Evolutionary conservation across 2,888 invertebrate genomes (phyloP), one percentile per base, ranked within the genome.

Genomic region (Pachycephus smyrnensis): DNA sequence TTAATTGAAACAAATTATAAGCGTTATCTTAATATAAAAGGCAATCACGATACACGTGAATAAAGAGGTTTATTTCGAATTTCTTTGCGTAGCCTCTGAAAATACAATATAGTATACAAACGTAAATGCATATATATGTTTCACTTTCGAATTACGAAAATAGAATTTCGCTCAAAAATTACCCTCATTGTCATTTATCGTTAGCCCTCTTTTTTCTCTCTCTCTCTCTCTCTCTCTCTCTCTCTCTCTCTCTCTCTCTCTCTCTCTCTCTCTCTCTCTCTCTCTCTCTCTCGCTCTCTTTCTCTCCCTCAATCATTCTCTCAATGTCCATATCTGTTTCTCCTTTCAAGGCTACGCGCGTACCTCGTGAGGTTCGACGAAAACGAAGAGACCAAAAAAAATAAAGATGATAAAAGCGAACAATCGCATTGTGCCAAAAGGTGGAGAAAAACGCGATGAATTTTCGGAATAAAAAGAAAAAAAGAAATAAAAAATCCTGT

Each of bases 51-150:
- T 71, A 31, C 71, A 71, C 12, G 12, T 71, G 71, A 71, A 23
- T 71, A 31, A 71, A 71, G 32, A 71, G 71, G 9, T 71, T 79
- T 80, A 80, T 77, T 81, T 79, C 76, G 73, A 71, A 76, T 77
- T 75, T 73, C 73, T 73, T 32, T 55, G 30, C 32, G 77, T 79
- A 80, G 83, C 83, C 80, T 40, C 75, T 82, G 80, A 80, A 76
- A 81, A 82, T 78, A 84, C 81, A 83, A 81, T 83, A 80, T 81
- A 80, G 81, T 81, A 82, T 84, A 84, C 80, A 84, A 84, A 84
- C 83, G 81, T 82, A 83, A 84, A 84, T 84, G 84, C 84, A 80
- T 80, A 82, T 81, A 81, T 82, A 55, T 55, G 23, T 55, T 55
- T 55, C 23, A 55, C 55, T 55, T 84, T 81, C 81, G 78, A 79